Base-by-base conservation (phyloP, 2,888 invertebrate genomes). In the Lomographa bimaculata region DNA sequence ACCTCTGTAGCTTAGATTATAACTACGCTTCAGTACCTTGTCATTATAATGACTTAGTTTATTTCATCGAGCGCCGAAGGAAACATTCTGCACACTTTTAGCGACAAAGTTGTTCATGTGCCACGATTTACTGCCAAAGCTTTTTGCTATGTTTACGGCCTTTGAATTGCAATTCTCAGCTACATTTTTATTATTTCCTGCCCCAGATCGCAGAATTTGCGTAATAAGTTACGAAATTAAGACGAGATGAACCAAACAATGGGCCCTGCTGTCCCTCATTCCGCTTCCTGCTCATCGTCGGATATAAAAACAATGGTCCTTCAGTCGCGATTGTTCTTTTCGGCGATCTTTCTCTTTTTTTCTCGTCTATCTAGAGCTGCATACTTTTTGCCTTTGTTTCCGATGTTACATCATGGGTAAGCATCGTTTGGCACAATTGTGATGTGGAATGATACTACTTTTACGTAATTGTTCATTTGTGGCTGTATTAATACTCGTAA, bases 241-340 rank as follows among this genome's bases (percentile, higher is more conserved):
- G 53, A 57, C 60, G 51, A 58, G 62, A 63, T 60, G 62, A 54
- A 33, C 53, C 52, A 53, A 74, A 82, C 83, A 82, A 82, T 81
- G 65, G 69, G 52, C 28, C 41, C 60, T 65, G 61, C 69, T 72
- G 77, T 73, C 67, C 69, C 70, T 62, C 62, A 63, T 71, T 79
- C 64, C 66, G 61, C 57, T 81, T 82, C 81, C 81, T 75, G 67
- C 58, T 72, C 74, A 71, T 79, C 72, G 64, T 69, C 64, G 58
- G 57, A 73, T 64, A 61, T 60, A 47, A 69, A 75, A 72, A 83
- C 80, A 81, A 82, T 74, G 76, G 66, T 39, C 34, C 54, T 61
- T 67, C 67, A 72, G 70, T 74, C 43, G 52, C 65, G 65, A 75
- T 74, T 77, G 75, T 79, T 73, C 51, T 54, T 49, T 49, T 33